These are phyloP conservation scores for Microtus pennsylvanicus DNA, from an alignment of 2,113 vertebrate species.

Conservation along the genomic window DNA sequence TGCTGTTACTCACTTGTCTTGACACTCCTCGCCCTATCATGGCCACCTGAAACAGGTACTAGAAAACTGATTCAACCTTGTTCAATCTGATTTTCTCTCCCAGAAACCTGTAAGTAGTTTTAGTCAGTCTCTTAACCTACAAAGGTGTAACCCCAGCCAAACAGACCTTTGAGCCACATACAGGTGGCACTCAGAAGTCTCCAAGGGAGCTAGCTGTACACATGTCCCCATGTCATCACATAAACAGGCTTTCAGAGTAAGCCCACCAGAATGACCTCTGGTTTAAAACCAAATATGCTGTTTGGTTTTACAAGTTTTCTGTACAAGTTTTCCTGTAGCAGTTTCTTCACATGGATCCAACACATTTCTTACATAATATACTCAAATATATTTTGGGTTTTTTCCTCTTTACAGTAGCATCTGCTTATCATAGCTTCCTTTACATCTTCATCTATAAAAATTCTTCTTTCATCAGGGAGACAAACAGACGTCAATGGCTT, in stretches of 20 bases:
- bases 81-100: too few relatives aligned
- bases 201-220: not conserved
- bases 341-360: constrained; percentile 44
- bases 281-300: constrained; percentile 5
- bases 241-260: constrained; percentile 30
- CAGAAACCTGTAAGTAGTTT: too few relatives aligned
- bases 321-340: constrained; percentile 18
- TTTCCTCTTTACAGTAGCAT: constrained; percentile 3
- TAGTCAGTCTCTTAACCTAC: too few relatives aligned
- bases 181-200: not conserved
- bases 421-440: constrained; percentile 16
- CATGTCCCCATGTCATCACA: not conserved
- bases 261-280: not conserved
- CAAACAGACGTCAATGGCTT: constrained; percentile 49
- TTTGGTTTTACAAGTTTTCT: constrained; percentile 34
- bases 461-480: constrained; percentile 41
- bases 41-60: too few relatives aligned
- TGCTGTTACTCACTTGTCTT: too few relatives aligned
- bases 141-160: too few relatives aligned
- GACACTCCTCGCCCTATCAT: too few relatives aligned
- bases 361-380: constrained; percentile 39
- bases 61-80: too few relatives aligned
- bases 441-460: constrained; percentile 58
- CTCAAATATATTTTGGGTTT: constrained; percentile 42
- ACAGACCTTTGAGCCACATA: too few relatives aligned